These are phyloP conservation scores for Camponotus pennsylvanicus DNA, from an alignment of 1,140 invertebrate species.

Conservation along the genomic window DNA sequence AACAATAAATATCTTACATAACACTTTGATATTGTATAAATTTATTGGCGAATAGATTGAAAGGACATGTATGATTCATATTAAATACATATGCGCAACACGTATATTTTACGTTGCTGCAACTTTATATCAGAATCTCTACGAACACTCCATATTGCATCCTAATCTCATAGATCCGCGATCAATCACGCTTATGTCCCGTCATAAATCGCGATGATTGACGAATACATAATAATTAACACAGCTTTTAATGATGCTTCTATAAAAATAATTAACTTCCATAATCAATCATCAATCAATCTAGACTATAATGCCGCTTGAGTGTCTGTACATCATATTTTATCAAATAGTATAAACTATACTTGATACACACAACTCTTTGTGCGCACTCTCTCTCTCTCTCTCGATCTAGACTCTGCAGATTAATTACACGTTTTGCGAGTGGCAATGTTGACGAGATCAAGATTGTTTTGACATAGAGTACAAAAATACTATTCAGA, in stretches of 20 bases:
- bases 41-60: neutral
- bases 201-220: neutral
- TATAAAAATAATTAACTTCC: neutral
- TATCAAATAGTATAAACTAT: conserved; percentile 1
- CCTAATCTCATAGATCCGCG: neutral
- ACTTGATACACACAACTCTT: neutral
- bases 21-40: neutral
- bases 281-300: neutral
- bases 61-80: neutral
- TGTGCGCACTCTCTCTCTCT: neutral
- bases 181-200: neutral
- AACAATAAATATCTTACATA: neutral
- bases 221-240: conserved; percentile 5
- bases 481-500: neutral
- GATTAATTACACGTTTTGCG: conserved; percentile 6
- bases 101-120: neutral
- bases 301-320: neutral
- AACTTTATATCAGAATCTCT: neutral
- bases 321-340: neutral
- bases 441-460: neutral
- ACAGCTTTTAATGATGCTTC: neutral
- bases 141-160: neutral
- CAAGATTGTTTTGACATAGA: neutral
- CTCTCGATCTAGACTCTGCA: neutral
- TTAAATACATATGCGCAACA: neutral